These are phyloP conservation scores for Ptycholaimellus sp. DNA, from an alignment of 2,888 invertebrate species.

Conservation along the genomic window DNA sequence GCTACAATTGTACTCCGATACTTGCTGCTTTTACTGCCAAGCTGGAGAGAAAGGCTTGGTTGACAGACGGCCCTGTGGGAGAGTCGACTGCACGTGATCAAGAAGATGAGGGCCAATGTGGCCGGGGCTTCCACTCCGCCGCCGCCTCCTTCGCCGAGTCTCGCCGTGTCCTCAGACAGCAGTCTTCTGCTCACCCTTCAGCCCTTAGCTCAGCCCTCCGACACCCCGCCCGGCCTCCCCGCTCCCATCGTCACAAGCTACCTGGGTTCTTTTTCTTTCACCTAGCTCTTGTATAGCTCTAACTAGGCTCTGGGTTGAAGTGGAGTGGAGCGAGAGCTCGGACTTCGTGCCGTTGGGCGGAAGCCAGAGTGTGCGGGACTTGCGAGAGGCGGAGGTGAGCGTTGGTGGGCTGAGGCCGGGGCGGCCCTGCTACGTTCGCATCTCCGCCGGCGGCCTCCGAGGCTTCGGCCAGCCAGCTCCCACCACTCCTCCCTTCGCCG, in stretches of 20 bases:
- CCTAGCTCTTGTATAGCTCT: too few species aligned
- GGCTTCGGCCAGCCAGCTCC: constrained; percentile 56
- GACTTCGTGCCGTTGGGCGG: constrained; percentile 58
- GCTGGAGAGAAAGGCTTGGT: too few species aligned
- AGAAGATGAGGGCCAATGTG: constrained; percentile 49
- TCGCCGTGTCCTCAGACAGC: constrained; percentile 1
- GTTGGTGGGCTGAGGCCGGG: constrained; percentile 58
- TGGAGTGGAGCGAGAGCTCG: constrained; percentile 68
- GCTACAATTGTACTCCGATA: too few species aligned
- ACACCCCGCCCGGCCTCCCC: not conserved
- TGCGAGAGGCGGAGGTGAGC: constrained; percentile 38
- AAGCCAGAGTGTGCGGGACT: constrained; percentile 45
- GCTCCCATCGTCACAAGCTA: not conserved
- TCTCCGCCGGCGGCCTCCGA: constrained; percentile 70
- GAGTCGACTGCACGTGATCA: constrained; percentile 49
- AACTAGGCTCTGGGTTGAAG: constrained; percentile 30
- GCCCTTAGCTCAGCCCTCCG: not conserved
- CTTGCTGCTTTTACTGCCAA: too few species aligned
- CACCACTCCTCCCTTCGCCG: constrained; percentile 56
- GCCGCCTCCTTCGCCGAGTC: not conserved
- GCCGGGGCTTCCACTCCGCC: not conserved
- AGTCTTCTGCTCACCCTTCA: constrained; percentile 2
- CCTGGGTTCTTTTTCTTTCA: too few species aligned
- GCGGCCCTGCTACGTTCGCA: constrained; percentile 61
- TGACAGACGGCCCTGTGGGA: constrained; percentile 53